Base-by-base conservation (phyloP, 2,888 invertebrate species). In the Spodoptera picta region DNA sequence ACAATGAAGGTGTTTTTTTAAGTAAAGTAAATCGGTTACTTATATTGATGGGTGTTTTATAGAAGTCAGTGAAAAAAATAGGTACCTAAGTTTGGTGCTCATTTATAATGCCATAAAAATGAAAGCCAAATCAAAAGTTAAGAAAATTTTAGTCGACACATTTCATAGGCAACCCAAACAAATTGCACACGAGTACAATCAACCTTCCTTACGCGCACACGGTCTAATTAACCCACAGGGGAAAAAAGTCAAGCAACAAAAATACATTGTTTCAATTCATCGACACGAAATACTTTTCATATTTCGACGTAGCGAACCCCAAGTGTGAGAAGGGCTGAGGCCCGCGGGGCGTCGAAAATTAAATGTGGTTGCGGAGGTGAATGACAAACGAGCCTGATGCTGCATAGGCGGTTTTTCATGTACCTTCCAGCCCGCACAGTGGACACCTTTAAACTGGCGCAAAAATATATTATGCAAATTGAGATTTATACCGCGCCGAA, bases 401-500 rank as follows among this genome's bases (percentile, higher is more conserved):
- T 75, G 79, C 74, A 77, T 79, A 51, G 54, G 67, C 73, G 58
- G 65, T 51, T 47, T 64, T 42, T 57, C 57, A 48, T 66, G 50
- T 69, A 60, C 73, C 60, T 60, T 57, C 44, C 46, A 55, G 23
- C 56, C 75, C 55, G 49, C 58, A 65, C 71, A 72, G 60, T 75
- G 77, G 79, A 80, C 86, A 84, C 81, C 83, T 84, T 81, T 75
- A 82, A 81, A 86, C 80, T 78, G 81, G 68, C 76, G 80, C 71
- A 73, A 79, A 86, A 86, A 84, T 86, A 84, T 86, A 85, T 86
- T 86, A 87, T 87, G 87, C 81, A 87, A 87, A 87, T 86, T 85
- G 84, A 83, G 83, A 87, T 86, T 86, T 85, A 87, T 87, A 84
- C 85, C 65, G 50, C 55, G 50, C 77, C 73, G 76, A 77, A 77